Evolutionary conservation across 2,113 vertebrate species (phyloP).

Genomic region (Oxygymnocypris stewartii): DNA sequence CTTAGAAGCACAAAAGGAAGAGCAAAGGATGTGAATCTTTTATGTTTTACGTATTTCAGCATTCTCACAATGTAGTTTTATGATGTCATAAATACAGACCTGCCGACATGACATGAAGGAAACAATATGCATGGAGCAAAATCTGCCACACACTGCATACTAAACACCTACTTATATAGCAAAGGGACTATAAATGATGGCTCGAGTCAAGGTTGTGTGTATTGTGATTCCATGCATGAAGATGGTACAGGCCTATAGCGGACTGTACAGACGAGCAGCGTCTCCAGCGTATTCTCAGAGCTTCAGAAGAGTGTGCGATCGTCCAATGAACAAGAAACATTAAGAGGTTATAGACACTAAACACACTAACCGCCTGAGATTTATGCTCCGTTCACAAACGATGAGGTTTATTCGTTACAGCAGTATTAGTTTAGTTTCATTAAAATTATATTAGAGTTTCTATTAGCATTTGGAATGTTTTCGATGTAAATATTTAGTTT

Average conservation of each 20-base stretch:
- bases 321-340: not conserved
- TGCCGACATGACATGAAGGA: not conserved
- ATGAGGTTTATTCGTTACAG: no score
- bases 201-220: not conserved
- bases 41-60: conserved; percentile 1
- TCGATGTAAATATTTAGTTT: no score
- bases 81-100: not conserved
- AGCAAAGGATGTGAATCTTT: not conserved
- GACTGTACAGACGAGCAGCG: not conserved
- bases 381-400: no score
- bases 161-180: not conserved
- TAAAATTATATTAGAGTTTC: no score
- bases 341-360: not conserved
- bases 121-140: not conserved
- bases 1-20: not conserved
- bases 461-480: no score
- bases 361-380: not conserved
- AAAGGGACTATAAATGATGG: not conserved
- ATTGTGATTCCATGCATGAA: conserved; percentile 1
- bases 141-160: not conserved
- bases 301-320: not conserved
- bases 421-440: no score
- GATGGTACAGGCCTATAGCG: not conserved
- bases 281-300: not conserved
- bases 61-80: not conserved